Base-by-base conservation (phyloP, 2,888 invertebrate species). In the Dorcus hopei region DNA sequence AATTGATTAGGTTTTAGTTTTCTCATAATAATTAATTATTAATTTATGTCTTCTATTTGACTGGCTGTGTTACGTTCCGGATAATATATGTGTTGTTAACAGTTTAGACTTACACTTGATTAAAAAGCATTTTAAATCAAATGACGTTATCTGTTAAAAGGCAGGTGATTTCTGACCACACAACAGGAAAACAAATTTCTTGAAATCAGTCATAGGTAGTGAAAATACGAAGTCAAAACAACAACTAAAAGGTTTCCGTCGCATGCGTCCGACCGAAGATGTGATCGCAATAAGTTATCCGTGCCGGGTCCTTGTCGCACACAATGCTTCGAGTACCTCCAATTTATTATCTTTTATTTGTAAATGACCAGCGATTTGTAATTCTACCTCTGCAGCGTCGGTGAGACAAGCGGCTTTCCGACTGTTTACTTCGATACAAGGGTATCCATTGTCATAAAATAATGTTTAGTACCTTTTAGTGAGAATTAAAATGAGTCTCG, bases 331-430 rank as follows among this genome's bases (percentile, higher is more conserved):
- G 67, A 77, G 76, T 73, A 75, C 74, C 70, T 65, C 72, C 76
- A 73, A 78, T 78, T 77, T 78, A 77, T 78, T 70, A 74, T 72
- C 77, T 74, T 76, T 76, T 76, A 76, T 76, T 73, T 65, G 69
- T 71, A 70, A 74, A 75, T 71, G 74, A 72, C 72, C 71, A 66
- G 69, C 75, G 71, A 77, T 77, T 76, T 76, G 75, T 77, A 72
- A 73, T 68, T 53, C 52, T 62, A 70, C 69, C 66, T 68, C 62
- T 63, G 68, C 66, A 70, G 67, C 70, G 71, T 68, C 69, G 65
- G 63, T 62, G 62, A 66, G 65, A 66, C 66, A 57, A 61, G 64
- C 51, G 52, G 59, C 52, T 52, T 62, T 59, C 63, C 56, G 40
- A 56, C 54, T 70, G 70, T 71, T 70, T 71, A 71, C 72, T 71